Base-by-base conservation (phyloP, 2,113 vertebrate species). In the Aegithalos caudatus region DNA sequence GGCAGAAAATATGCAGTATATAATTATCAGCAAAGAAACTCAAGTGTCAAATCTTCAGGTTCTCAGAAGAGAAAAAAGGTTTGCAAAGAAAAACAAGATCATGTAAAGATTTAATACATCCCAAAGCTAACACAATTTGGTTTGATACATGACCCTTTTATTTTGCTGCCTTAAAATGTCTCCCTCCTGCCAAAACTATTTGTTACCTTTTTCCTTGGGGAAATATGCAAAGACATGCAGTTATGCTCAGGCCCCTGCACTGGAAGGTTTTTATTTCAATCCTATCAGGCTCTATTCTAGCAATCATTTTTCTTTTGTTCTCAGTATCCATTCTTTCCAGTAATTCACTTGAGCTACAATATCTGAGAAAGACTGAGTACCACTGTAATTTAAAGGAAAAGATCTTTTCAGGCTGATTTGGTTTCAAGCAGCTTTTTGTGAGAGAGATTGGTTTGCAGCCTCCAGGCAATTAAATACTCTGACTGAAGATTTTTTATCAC, bases 281-380 rank as follows among this genome's bases (percentile, higher is more conserved):
- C 86, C 92, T 97, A 97, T 98, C 98, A 97, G 88, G 73, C 93
- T 97, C 94, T 95, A 94, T 97, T 97, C 95, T 97, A 27, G 6
- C 96, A 97, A 91, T 98, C 96, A 97, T 97, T 97, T 98, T 97
- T 97, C 94, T 97, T 97, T 98, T 97, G 90, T 97, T 97, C 96
- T 97, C 95, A 62, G 81, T 86, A 96, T 94, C 88, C 87, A 94
- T 96, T 98, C 95, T 97, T 97, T 94, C 79, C 92, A 95, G 93
- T 95, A 98, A 98, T 98, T 98, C 97, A 97, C 91, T 97, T 82
- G 92, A 97, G 92, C 56, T 81, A 81, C 79, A 92, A 77, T 93
- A 96, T 95, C 86, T 92, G 77, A 81, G 87, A 88, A 93, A 97
- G 47, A 58, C 90, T 92, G 97, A 96, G 96, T 65, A 25, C 67